phyloP scores from a whole-genome alignment of 2,888 invertebrate species.

The Lasioglossum vierecki region DNA sequence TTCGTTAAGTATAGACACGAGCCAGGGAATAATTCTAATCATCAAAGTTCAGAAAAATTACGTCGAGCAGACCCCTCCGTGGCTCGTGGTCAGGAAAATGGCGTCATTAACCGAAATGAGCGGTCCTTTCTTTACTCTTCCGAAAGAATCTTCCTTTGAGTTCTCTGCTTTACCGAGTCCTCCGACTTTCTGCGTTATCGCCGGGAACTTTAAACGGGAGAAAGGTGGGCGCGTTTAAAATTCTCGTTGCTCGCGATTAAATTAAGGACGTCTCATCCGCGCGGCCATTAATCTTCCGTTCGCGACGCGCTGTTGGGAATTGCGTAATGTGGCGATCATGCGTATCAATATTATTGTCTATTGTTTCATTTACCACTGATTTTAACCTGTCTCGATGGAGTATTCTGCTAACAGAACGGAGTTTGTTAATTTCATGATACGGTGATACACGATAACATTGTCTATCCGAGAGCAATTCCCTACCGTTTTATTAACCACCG shows the following conservation, averaged over 20 bases:
- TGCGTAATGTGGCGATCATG: constrained; percentile 21
- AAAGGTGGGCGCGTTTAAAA: constrained; percentile 39
- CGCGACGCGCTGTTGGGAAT: constrained; percentile 20
- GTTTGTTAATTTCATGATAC: neutral
- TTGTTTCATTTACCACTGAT: neutral
- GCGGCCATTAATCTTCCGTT: constrained; percentile 35
- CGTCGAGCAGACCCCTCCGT: constrained; percentile 70
- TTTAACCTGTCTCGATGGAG: neutral
- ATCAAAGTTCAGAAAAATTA: constrained; percentile 72
- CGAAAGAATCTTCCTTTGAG: constrained; percentile 36
- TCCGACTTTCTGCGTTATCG: constrained; percentile 59
- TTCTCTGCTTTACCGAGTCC: constrained; percentile 39
- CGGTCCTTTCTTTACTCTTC: constrained; percentile 62
- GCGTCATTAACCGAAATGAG: constrained; percentile 73
- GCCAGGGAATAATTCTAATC: constrained; percentile 62
- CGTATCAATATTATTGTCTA: constrained; percentile 4
- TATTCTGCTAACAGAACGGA: too few species aligned
- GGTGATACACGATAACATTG: neutral
- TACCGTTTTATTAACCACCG: neutral
- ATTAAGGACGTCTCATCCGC: constrained; percentile 24
- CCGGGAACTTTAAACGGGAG: constrained; percentile 30
- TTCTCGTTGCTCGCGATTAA: constrained; percentile 38
- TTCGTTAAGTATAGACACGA: neutral
- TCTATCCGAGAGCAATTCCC: neutral
- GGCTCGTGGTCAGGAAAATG: constrained; percentile 59